Conservation (phyloP, 2,888 invertebrate genomes). For the Aquatica leii region DNA sequence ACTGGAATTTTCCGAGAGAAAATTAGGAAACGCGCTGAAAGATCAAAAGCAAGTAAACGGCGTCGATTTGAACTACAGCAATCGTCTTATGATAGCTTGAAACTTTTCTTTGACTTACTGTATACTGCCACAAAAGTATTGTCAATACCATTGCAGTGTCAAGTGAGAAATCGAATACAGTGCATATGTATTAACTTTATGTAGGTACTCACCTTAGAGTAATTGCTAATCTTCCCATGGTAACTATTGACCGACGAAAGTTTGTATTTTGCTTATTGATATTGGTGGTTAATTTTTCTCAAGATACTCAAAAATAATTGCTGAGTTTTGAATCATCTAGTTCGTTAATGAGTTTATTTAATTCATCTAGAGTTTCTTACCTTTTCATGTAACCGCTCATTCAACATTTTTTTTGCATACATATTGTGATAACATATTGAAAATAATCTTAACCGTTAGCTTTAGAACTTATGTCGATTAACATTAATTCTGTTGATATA, state of each 20-base stretch:
- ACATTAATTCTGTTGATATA: neutral
- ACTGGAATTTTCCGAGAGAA: neutral
- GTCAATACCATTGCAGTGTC: neutral
- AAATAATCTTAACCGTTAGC: neutral
- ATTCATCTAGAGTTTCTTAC: neutral
- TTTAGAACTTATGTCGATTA: neutral
- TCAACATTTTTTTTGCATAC: neutral
- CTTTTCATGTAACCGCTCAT: neutral
- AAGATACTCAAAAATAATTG: constrained; percentile 2
- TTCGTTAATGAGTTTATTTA: neutral
- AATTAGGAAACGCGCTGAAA: neutral
- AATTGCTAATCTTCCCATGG: neutral
- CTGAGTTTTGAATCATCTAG: neutral
- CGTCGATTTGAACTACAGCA: no score
- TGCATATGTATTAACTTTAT: neutral
- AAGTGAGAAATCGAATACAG: neutral
- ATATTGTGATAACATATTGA: neutral
- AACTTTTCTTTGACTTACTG: neutral
- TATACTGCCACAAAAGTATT: neutral
- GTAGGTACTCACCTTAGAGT: no score
- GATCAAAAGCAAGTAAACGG: no score
- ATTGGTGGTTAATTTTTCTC: no score
- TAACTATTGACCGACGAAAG: neutral
- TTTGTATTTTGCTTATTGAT: neutral
- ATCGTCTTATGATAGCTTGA: neutral